Base-by-base conservation (phyloP, 2,797 vertebrate genomes). In the Ctenopoma kingsleyae region DNA sequence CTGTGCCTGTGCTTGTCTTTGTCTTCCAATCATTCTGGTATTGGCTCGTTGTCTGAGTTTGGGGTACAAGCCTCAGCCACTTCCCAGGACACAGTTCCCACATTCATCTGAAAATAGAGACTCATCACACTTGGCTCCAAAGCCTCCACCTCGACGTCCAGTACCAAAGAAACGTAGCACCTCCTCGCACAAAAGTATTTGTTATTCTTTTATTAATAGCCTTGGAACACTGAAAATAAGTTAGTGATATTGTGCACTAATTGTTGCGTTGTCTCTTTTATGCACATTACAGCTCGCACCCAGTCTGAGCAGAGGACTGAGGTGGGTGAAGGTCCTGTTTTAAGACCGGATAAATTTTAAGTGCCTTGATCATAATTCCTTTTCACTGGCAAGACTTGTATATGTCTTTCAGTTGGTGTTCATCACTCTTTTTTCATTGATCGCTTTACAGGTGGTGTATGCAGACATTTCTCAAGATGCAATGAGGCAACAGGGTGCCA, bases 361-460 rank as follows among this genome's bases (percentile, higher is more conserved):
- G 13, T 23, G 36, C 4, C 40, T 16, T 51, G 30, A 40, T n/a
- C 7, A 20, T 40, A 22, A 9, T 54, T 17, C 36, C 19, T 58
- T 75, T 74, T 25, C n/a, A 19, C 20, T 52, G 47, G 9, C 16
- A 3, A 32, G 5, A 7, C 20, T 44, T 48, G 1, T 47, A 58
- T 20, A 4, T 23, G 13, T 5, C 36, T 15, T 27, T 2, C 16
- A 25, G 5, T 30, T 15, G 13, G 5, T 48, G 16, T 9, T 19
- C 17, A 4, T 59, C 19, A 35, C n/a, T 6, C 16, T 27, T n/a
- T 36, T 36, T 15, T 15, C 1, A 20, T 60, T 49, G 7, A 44
- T 2, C 0, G 19, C 40, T 47, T 82, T 67, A n/a, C 76, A 94
- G 93, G 76, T 93, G 64, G 80, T 91, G 74, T 94, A 94, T 43